Evolutionary conservation across 2,113 vertebrate genomes (phyloP), one percentile per base, ranked within the genome.

Genomic region (Abramis brama): DNA sequence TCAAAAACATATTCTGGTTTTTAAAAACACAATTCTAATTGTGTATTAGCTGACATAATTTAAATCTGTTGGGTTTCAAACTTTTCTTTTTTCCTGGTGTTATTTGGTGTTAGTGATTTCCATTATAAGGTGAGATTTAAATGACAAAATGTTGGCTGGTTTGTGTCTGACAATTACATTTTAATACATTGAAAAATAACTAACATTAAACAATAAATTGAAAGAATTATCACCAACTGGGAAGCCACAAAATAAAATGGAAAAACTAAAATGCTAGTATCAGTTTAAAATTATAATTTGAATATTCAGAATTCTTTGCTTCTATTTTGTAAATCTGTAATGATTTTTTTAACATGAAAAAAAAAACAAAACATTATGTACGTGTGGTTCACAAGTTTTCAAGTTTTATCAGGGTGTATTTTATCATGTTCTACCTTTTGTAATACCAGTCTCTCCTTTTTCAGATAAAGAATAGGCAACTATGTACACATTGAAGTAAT

Each of bases 401-500:
- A 93, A 93, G 92, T 94, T 93, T 91, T 50, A 90, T 86, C 92
- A 94, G 92, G 90, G 86, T 93, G 87, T 88, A 86, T 75, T 89
- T 89, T 89, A 91, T 89, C 80, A 76, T 88, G 19, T 57, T 9
- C 19, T 57, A 23, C 21, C 19, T 57, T 86, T 21, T 89, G 81
- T 86, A 33, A 55, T 82, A 87, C 86, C 12, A 25, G 23, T 86
- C 55, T 88, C 70, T 82, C 89, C 78, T 89, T 89, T 84, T 81
- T 23, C 39, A 85, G 17, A 85, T 88, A 47, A 45, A 30, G 74
- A 71, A 83, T 74, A 85, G 75, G 82, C 80, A 82, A 66, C 60
- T 91, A 92, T 91, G 80, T 90, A 92, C 89, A 93, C 88, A 86
- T 78, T 87, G 10, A 47, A 75, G 47, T 25, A 79, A 23, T 81